Conservation (phyloP, 2,888 invertebrate species). For the Hermodice carunculata region DNA sequence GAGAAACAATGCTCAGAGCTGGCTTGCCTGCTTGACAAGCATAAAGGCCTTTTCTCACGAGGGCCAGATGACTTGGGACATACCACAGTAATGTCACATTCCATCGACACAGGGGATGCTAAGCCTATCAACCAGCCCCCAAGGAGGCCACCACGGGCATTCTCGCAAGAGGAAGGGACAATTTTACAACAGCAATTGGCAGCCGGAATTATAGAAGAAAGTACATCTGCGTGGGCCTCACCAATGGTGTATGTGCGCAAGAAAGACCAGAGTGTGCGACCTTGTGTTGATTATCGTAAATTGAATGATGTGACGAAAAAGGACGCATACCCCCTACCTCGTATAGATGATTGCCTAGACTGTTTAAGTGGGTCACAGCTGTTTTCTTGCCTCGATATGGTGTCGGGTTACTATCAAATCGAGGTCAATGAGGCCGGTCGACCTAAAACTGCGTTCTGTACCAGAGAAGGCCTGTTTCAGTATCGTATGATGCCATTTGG, state of each 20-base stretch:
- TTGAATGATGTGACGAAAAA: constrained; percentile 1
- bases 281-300: not conserved
- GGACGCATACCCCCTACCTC: not conserved
- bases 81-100: too few relatives aligned
- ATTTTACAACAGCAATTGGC: not conserved
- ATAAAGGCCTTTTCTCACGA: too few relatives aligned
- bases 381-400: constrained; percentile 23
- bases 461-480: constrained; percentile 19
- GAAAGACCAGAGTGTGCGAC: not conserved
- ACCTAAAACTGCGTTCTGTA: constrained; percentile 24
- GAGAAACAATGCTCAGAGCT: too few relatives aligned
- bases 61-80: too few relatives aligned
- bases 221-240: constrained; percentile 2
- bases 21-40: too few relatives aligned
- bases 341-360: constrained; percentile 3
- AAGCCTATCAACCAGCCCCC: not conserved
- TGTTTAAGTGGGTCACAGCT: not conserved
- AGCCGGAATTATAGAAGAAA: not conserved
- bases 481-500: constrained; percentile 30
- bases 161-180: not conserved
- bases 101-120: constrained; percentile 4
- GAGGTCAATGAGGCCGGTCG: constrained; percentile 1
- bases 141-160: not conserved
- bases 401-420: constrained; percentile 26
- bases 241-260: not conserved